Evolutionary conservation across 2,113 vertebrate genomes (phyloP), one percentile per base, ranked within the genome.

Genomic region (Azemiops feae): DNA sequence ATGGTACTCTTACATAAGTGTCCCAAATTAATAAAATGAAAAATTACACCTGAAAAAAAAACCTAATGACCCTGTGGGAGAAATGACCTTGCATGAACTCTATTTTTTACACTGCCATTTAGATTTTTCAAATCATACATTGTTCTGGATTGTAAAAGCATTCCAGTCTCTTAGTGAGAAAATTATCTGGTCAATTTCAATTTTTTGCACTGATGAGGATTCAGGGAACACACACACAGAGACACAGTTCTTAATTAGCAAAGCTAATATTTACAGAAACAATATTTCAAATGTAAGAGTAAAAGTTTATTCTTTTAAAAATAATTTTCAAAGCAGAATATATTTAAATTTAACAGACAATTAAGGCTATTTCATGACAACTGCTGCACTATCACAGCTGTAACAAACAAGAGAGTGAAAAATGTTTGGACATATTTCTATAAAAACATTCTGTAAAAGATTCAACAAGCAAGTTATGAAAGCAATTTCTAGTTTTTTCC

Each of bases 401-500:
- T 39, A 57, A 89, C 25, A 27, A 89, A 89, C 25, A 27, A 89
- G 39, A 18, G 14, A 74, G 34, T 16, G 14, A 34, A 74, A 55
- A 20, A 25, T 58, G 18, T 18, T 58, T 58, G 43, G 11, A 93
- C 27, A 87, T 2, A 85, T 91, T 90, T 34, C 43, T 74, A 69
- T 6, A 39, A 93, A 12, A 85, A 30, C 57, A 89, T 0, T 92
- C 2, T 85, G 92, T 87, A 34, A 93, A 93, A 6, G 69, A 52
- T 94, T 25, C 39, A 25, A 90, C 34, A 89, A 95, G 39, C 10
- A 45, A 0, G 30, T 16, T 94, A n/a, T 53, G 90, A 95, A 2
- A 88, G 22, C 50, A 39, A 93, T 45, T 91, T 96, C 20, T 54
- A 95, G 1, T 85, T 47, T 88, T 25, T 81, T 91, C 5, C 93